Evolutionary conservation across 2,888 invertebrate genomes (phyloP).

Genomic region (Tetrapedia diversipes): DNA sequence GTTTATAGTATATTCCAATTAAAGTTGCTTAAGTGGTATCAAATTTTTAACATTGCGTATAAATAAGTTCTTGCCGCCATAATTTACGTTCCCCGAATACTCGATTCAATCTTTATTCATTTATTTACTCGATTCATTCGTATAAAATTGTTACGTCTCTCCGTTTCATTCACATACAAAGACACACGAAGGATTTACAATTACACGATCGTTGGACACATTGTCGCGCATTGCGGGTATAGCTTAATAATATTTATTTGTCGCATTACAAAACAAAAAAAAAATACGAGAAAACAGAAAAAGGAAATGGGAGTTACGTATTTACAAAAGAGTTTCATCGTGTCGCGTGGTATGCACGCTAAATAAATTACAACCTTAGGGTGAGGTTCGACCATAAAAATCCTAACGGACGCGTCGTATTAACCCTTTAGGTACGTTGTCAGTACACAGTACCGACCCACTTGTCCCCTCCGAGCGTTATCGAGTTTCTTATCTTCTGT

Average conservation of each 20-base stretch:
- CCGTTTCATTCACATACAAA: neutral
- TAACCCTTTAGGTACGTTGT: too few species aligned
- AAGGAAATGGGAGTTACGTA: slow-evolving; percentile 67
- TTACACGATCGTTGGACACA: neutral
- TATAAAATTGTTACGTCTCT: neutral
- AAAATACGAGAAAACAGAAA: too few species aligned
- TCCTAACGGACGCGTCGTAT: neutral
- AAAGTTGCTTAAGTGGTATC: neutral
- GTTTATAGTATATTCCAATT: neutral
- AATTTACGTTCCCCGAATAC: neutral
- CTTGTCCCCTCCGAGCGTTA: too few species aligned
- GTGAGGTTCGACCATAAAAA: slow-evolving; percentile 24
- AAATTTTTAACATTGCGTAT: neutral
- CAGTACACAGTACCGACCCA: too few species aligned
- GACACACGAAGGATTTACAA: too few species aligned
- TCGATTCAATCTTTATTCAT: neutral
- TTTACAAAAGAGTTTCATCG: slow-evolving; percentile 59
- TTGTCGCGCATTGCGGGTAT: neutral
- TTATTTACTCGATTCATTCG: too few species aligned
- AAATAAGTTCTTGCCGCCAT: neutral
- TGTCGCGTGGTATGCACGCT: slow-evolving; percentile 11
- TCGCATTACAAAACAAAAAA: slow-evolving; percentile 58
- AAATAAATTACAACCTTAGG: slow-evolving; percentile 54
- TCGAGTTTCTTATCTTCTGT: too few species aligned
- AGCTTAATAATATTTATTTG: slow-evolving; percentile 56